Percentiles rank a stretch among this genome's conserved stretches.
Conservation (phyloP, 2,888 invertebrate species). For the Zele albiditarsus region DNA sequence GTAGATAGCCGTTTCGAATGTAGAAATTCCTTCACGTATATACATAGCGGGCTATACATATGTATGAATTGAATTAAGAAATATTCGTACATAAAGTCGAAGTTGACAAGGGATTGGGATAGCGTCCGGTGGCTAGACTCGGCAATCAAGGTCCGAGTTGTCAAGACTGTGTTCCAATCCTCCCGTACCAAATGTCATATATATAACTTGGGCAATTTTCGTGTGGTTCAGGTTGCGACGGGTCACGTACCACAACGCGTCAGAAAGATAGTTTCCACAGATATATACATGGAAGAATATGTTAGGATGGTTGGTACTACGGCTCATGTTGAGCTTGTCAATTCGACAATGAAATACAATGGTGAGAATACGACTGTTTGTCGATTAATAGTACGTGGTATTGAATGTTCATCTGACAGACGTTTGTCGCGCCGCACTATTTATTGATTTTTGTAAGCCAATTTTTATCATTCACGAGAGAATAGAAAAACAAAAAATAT, state of each 20-base stretch:
- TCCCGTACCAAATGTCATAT: background rate
- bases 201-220: constrained; percentile 41
- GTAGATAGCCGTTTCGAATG: too few relatives aligned
- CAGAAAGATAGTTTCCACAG: constrained; percentile 24
- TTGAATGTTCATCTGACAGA: too few relatives aligned
- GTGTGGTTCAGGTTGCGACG: constrained; percentile 22
- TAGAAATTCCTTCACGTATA: background rate
- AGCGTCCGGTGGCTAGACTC: constrained; percentile 20
- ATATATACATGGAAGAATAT: too few relatives aligned
- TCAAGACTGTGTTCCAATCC: constrained; percentile 3
- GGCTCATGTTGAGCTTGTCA: too few relatives aligned
- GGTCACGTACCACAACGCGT: constrained; percentile 17
- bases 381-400: too few relatives aligned
- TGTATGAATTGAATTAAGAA: background rate
- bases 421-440: too few relatives aligned
- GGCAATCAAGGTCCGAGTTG: constrained; percentile 38
- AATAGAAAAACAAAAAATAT: too few relatives aligned
- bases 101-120: constrained; percentile 40
- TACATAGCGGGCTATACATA: background rate
- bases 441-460: too few relatives aligned
- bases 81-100: constrained; percentile 25
- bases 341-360: too few relatives aligned
- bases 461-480: too few relatives aligned
- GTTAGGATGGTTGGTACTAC: too few relatives aligned
- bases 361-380: too few relatives aligned